A percentile compares a stretch with the other conserved stretches of the same genome.
phyloP scores from a whole-genome alignment of 1,140 invertebrate genomes.

The Drosophila leontia region DNA sequence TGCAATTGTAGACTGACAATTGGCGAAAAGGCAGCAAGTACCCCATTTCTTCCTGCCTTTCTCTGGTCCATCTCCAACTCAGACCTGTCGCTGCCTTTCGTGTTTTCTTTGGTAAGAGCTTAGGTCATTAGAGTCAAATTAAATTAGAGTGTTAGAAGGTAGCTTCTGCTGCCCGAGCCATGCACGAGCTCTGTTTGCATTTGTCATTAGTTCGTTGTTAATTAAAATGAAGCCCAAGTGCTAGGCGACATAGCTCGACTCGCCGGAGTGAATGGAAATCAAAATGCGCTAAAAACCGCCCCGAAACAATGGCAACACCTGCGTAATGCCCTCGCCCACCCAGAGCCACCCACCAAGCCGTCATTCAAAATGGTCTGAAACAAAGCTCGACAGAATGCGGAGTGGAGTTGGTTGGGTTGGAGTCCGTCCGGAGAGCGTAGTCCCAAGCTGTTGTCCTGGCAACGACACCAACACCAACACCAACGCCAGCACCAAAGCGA shows the following conservation, averaged over 20 bases:
- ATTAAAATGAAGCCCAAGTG: conserved; percentile 78
- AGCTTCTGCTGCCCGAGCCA: conserved; percentile 26
- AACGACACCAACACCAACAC: conserved; percentile 59
- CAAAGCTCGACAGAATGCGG: conserved; percentile 75
- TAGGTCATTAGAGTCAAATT: conserved; percentile 78
- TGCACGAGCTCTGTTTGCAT: conserved; percentile 45
- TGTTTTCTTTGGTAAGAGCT: conserved; percentile 20
- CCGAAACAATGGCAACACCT: conserved; percentile 76
- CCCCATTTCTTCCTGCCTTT: conserved; percentile 1
- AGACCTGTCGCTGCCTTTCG: background rate
- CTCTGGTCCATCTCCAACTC: background rate
- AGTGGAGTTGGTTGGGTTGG: conserved; percentile 27
- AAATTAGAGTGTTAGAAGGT: conserved; percentile 64
- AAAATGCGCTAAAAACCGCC: conserved; percentile 78
- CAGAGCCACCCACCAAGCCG: conserved; percentile 33
- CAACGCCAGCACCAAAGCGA: conserved; percentile 63
- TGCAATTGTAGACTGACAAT: conserved; percentile 77
- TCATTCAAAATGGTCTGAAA: conserved; percentile 51
- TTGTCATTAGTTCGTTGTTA: conserved; percentile 82
- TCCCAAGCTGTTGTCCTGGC: conserved; percentile 61
- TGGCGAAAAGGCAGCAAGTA: conserved; percentile 67
- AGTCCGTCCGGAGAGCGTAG: conserved; percentile 2
- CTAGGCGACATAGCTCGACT: conserved; percentile 51
- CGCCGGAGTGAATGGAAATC: conserved; percentile 64
- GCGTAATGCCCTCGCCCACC: conserved; percentile 44